Conservation (phyloP, 2,797 vertebrate genomes). For the Spondyliosoma cantharus region DNA sequence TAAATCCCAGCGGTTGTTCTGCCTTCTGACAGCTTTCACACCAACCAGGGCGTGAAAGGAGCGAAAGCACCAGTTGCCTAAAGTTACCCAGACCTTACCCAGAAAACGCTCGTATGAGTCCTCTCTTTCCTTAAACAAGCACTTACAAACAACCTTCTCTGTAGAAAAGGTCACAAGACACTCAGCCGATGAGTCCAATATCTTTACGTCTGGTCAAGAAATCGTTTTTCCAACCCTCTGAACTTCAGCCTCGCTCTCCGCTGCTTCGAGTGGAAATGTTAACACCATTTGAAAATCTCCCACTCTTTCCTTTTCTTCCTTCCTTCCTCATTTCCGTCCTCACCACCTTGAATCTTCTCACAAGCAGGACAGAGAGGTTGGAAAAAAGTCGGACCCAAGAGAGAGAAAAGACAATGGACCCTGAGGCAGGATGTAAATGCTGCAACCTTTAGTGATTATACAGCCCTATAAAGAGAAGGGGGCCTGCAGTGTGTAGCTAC, state of each 20-base stretch:
- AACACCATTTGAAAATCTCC: conserved; percentile 56
- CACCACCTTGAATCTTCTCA: conserved; percentile 49
- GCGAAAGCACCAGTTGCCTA: no score
- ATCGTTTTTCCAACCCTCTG: not conserved
- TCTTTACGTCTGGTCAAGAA: not conserved
- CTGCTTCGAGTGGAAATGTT: conserved; percentile 1
- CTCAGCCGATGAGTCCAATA: not conserved
- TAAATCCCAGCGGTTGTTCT: not conserved
- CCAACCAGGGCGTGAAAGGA: no score
- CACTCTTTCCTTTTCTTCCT: conserved; percentile 51
- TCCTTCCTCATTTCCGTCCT: conserved; percentile 58
- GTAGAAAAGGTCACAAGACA: conserved; percentile 24
- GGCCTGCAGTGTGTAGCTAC: not conserved
- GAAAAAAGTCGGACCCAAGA: not conserved
- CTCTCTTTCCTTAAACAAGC: not conserved
- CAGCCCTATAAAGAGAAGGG: not conserved
- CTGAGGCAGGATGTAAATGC: conserved; percentile 45
- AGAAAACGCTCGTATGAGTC: not conserved
- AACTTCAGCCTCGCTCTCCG: not conserved
- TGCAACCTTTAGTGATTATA: conserved; percentile 32
- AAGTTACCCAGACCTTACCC: no score
- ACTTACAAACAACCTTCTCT: not conserved
- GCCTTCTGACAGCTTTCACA: not conserved
- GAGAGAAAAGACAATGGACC: conserved; percentile 32
- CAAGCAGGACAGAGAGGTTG: conserved; percentile 47